Base-by-base conservation (phyloP, 2,797 vertebrate species). In the Tarsius wallacei region DNA sequence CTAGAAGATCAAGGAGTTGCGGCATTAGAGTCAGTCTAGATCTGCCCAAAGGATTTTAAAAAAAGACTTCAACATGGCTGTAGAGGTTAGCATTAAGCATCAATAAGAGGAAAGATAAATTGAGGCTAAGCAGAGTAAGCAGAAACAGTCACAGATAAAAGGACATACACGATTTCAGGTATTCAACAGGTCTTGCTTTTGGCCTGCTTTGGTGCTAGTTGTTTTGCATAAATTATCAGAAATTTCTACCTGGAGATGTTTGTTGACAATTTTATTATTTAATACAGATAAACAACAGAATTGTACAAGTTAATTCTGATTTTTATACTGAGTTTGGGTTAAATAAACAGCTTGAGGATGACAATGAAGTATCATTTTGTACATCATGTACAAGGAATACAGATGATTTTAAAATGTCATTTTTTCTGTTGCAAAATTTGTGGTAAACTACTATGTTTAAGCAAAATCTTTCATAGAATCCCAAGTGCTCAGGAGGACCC, bases 1-100 rank as follows among this genome's bases (percentile, higher is more conserved):
- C 99, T 99, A 98, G 97, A 87, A 90, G 68, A 96, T 90, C 36
- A 93, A 95, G 91, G 59, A 24, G 21, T 33, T 49, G 8, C 1
- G 22, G 28, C 57, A 59, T 90, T 82, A 73, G 68, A 68, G 17
- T 88, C 64, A 87, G 64, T 28, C 8, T 42, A 59, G 14, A 10
- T n/a, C 59, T 53, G 3, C 7, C 49, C 73, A 47, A 7, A 86
- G 21, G 5, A 77, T 13, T 76, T 82, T 36, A 36, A 36, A 74
- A 31, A 42, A 10, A 26, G 51, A 66, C 8, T 47, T 71, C 47
- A 33, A 63, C 16, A 7, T 55, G 4, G 53, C 53, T 49, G 3
- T 3, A 57, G 1, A 55, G 0, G 8, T 91, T 21, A 70, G 49
- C 1, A 59, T 66, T 63, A 59, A 49, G 33, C 16, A 71, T 22